Evolutionary conservation across 2,888 invertebrate species (phyloP).

Genomic region (Parelbella ahira): DNA sequence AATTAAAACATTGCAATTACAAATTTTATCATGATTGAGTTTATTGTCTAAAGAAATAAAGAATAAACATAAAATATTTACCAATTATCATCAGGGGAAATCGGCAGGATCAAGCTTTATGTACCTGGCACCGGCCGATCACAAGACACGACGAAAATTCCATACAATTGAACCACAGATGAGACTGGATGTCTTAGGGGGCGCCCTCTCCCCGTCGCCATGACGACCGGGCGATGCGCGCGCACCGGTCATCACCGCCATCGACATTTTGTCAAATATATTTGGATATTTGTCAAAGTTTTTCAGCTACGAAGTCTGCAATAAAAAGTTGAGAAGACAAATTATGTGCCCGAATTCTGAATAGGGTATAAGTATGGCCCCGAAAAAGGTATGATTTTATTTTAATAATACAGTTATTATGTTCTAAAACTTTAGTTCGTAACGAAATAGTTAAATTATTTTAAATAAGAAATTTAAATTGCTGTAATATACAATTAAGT

Average conservation of each 20-base stretch:
- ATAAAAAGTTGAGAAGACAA: conserved; percentile 2
- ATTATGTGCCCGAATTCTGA: conserved; percentile 9
- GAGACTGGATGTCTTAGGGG: conserved; percentile 32
- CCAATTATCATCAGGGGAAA: conserved; percentile 18
- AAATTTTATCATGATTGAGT: not conserved
- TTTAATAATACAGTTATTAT: no score
- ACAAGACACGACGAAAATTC: conserved; percentile 27
- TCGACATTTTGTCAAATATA: conserved; percentile 44
- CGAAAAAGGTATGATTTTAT: conserved; percentile 65
- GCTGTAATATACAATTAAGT: no score
- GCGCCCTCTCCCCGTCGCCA: conserved; percentile 47
- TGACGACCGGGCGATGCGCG: conserved; percentile 61
- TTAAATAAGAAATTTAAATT: no score
- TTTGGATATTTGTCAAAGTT: conserved; percentile 55
- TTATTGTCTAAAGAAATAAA: not conserved
- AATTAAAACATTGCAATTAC: not conserved
- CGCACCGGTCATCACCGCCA: conserved; percentile 43
- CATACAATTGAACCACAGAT: conserved; percentile 26
- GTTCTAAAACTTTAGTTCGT: no score
- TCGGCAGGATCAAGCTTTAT: conserved; percentile 1
- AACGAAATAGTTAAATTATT: no score
- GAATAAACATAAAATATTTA: not conserved
- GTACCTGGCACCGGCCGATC: conserved; percentile 9
- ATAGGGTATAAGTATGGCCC: conserved; percentile 48
- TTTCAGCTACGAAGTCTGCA: conserved; percentile 14